These are phyloP conservation scores for Choristoneura fumiferana DNA, from an alignment of 1,140 invertebrate genomes.

Conservation along the genomic window DNA sequence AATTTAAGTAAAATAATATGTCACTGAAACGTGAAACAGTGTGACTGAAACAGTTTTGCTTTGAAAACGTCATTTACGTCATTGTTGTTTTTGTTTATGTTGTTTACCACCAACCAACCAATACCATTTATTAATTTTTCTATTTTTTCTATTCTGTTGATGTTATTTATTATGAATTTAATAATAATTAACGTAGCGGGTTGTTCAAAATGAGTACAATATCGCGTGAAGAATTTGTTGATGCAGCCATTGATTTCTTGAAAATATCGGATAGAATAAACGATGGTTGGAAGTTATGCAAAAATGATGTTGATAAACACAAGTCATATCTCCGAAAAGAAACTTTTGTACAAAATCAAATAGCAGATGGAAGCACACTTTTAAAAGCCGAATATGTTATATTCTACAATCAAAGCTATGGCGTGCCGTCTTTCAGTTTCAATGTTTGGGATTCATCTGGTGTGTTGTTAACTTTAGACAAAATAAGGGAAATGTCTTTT, in stretches of 20 bases:
- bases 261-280: conserved; percentile 41
- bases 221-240: conserved; percentile 43
- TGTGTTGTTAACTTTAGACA: conserved; percentile 45
- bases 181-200: neutral
- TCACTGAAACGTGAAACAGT: too few species aligned
- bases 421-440: conserved; percentile 64
- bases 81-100: too few species aligned
- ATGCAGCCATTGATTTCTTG: conserved; percentile 46
- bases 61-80: too few species aligned
- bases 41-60: too few species aligned
- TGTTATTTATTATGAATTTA: too few species aligned
- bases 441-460: conserved; percentile 63
- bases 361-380: conserved; percentile 24
- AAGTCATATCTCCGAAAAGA: conserved; percentile 52
- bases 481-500: conserved; percentile 51
- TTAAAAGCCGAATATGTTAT: conserved; percentile 59
- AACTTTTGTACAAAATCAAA: conserved; percentile 38
- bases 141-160: too few species aligned
- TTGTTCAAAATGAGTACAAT: conserved; percentile 13
- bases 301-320: conserved; percentile 35
- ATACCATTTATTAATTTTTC: too few species aligned
- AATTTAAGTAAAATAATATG: too few species aligned
- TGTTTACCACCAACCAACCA: too few species aligned
- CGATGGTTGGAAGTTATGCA: conserved; percentile 53
- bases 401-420: conserved; percentile 64